These are phyloP conservation scores for Latrodectus geometricus DNA, from an alignment of 1,140 invertebrate species.

Conservation along the genomic window DNA sequence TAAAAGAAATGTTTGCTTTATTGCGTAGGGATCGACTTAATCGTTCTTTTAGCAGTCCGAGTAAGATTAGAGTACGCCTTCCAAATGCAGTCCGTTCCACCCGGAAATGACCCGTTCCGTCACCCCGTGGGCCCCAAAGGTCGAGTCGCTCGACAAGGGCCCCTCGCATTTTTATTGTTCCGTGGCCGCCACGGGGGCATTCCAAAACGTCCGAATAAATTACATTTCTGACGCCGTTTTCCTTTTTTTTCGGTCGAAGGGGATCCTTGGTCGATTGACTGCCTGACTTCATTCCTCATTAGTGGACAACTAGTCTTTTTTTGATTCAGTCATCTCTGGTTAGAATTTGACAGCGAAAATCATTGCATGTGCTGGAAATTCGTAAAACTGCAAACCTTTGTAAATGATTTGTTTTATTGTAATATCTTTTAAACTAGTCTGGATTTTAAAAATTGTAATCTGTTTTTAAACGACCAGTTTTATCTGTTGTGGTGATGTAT, in stretches of 20 bases:
- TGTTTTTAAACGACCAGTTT: no score
- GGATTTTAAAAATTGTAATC: no score
- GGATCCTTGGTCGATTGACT: no score
- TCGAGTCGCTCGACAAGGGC: slow-evolving; percentile 38
- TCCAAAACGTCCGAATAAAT: slow-evolving; percentile 38
- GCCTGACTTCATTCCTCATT: no score
- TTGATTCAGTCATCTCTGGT: no score
- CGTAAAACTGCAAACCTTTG: no score
- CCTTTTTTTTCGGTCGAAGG: neutral
- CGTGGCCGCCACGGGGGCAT: slow-evolving; percentile 30
- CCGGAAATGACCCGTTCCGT: slow-evolving; percentile 46
- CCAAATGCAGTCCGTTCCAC: slow-evolving; percentile 27
- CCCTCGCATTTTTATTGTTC: slow-evolving; percentile 47
- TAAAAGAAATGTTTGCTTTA: slow-evolving; percentile 21
- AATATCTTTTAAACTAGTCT: no score
- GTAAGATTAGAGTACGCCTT: slow-evolving; percentile 25
- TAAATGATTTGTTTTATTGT: no score
- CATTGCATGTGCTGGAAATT: no score
- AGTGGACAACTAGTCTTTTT: no score
- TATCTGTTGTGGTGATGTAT: no score
- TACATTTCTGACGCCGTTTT: neutral
- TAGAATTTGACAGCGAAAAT: no score
- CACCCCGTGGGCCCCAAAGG: slow-evolving; percentile 45
- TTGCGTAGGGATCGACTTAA: slow-evolving; percentile 11
- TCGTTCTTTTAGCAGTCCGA: slow-evolving; percentile 23